Conservation (phyloP, 2,113 vertebrate genomes). For the Phaethornis superciliosus region DNA sequence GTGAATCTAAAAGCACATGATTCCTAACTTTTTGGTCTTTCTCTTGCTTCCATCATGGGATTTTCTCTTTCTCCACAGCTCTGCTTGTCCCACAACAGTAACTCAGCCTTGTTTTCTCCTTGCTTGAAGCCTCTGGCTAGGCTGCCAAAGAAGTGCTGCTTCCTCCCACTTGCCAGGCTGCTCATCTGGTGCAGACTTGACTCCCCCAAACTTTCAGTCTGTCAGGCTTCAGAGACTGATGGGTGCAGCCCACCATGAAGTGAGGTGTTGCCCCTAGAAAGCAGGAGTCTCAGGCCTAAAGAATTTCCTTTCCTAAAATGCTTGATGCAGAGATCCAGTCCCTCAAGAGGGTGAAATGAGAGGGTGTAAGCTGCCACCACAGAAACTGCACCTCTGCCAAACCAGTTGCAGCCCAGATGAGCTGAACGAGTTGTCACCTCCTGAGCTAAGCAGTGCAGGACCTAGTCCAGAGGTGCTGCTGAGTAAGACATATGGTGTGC, state of each 20-base stretch:
- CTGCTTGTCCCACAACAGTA: background rate
- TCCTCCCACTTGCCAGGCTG: background rate
- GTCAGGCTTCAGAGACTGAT: background rate
- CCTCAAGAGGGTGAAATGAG: background rate
- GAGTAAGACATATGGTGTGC: background rate
- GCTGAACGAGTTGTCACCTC: accelerated
- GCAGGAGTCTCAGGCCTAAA: background rate
- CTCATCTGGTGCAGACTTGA: accelerated
- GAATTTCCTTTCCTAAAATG: background rate
- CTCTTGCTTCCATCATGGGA: accelerated
- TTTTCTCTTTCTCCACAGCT: background rate
- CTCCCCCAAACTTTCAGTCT: background rate
- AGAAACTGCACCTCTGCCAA: background rate
- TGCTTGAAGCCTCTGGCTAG: background rate
- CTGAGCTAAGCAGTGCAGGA: background rate
- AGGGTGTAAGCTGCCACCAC: background rate
- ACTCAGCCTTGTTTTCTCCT: background rate
- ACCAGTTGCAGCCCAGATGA: background rate
- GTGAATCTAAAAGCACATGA: background rate
- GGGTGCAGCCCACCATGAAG: background rate
- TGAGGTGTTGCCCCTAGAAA: background rate
- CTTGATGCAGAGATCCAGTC: background rate
- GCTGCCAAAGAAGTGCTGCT: background rate
- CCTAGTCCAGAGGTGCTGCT: background rate
- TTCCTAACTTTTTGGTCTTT: background rate